Base-by-base conservation (phyloP, 2,113 vertebrate species). In the Microtus montanus region DNA sequence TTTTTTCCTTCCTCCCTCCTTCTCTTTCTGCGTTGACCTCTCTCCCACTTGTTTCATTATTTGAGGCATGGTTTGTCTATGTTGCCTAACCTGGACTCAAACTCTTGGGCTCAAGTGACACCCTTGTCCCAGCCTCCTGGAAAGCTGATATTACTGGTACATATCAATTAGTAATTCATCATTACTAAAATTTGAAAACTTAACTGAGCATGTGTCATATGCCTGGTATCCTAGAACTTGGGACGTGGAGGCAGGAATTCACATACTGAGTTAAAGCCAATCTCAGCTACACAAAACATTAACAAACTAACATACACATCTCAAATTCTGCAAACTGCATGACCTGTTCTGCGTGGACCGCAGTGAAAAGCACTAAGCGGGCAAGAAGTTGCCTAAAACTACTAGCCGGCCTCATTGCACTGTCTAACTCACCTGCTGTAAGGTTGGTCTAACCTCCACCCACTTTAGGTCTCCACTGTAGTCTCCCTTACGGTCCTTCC, bases 391-490 rank as follows among this genome's bases (percentile, higher is more conserved):
- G 20, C 58, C 58, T 70, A 13, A 87, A 95, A 87, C 7, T 71
- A 33, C 68, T 68, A 47, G 28, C 24, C 35, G 80, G 30, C 28
- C 28, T 82, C 54, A 11, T 38, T 19, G 3, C 11, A 0, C 19
- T 68, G 24, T 41, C 33, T 68, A 38, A 11, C 15, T 11, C 6
- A 68, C 10, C 20, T 2, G 6, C n/a, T 38, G 28, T 17, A 47
- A 64, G 54, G 66, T 24, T 24, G 22, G 33, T 33, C 63, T 22
- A 73, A 44, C 52, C 49, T 93, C 87, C n/a, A 38, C 52, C 44
- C 7, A 19, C 47, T n/a, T 49, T 7, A 26, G 54, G 10, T 3
- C 33, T 28, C 38, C 9, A 22, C 1, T 0, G 2, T 0, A 7
- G 13, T 35, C 20, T 70, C 89, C 35, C 2, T 61, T 20, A 8